Conservation (phyloP, 1,140 invertebrate species). For the Brachionus plicatilis region DNA sequence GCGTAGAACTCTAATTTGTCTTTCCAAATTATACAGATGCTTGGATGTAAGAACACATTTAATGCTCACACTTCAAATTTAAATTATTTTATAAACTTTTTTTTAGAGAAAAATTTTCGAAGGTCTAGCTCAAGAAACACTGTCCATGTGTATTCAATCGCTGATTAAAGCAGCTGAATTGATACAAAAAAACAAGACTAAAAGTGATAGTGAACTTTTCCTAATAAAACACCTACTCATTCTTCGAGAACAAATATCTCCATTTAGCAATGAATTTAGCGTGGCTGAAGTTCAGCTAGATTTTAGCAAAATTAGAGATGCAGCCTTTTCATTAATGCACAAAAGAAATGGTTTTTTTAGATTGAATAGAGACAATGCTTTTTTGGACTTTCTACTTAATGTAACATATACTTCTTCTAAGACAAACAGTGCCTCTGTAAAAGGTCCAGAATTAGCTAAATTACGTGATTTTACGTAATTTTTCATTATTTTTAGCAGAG, state of each 20-base stretch:
- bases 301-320: conserved; percentile 66
- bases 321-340: conserved; percentile 75
- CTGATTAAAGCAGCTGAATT: conserved; percentile 67
- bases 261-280: conserved; percentile 92
- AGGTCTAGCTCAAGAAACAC: conserved; percentile 87
- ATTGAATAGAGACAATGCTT: conserved; percentile 77
- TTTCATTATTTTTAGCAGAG: no score
- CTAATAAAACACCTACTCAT: conserved; percentile 96
- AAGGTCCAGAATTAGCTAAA: no score
- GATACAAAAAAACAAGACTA: conserved; percentile 57
- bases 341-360: conserved; percentile 79
- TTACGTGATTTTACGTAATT: no score
- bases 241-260: conserved; percentile 90
- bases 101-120: conserved; percentile 78
- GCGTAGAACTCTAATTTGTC: conserved; percentile 80
- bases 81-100: not conserved
- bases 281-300: conserved; percentile 84
- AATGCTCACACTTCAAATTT: no score
- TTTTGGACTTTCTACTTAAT: conserved; percentile 76
- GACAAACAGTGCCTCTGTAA: not conserved
- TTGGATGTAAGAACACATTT: conserved; percentile 65
- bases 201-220: conserved; percentile 87
- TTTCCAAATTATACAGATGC: conserved; percentile 89
- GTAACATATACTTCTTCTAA: conserved; percentile 43
- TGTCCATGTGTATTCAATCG: conserved; percentile 82